Conservation (phyloP, 2,113 vertebrate species). For the Anseranas semipalmata region DNA sequence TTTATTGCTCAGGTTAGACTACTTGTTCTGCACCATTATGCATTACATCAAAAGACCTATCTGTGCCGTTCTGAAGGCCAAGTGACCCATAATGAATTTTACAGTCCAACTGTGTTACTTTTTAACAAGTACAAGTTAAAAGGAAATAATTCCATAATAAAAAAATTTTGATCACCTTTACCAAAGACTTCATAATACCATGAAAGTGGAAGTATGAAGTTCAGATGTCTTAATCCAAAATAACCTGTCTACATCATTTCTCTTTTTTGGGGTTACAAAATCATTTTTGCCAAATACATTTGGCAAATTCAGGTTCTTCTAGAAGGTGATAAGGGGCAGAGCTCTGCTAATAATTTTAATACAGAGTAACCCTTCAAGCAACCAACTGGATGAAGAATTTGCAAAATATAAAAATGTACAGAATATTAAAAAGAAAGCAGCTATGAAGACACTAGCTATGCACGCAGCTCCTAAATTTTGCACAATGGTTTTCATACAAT, state of each 20-base stretch:
- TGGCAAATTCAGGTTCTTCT: neutral
- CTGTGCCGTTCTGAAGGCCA: neutral
- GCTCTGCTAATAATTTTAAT: neutral
- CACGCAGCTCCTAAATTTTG: neutral
- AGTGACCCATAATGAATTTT: neutral
- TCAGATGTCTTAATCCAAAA: neutral
- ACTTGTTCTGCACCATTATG: neutral
- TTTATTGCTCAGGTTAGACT: neutral
- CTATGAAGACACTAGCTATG: neutral
- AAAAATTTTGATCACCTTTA: neutral
- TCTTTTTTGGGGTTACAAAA: neutral
- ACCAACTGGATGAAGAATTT: neutral
- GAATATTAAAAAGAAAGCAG: neutral
- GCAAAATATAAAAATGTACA: neutral
- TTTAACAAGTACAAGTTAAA: neutral
- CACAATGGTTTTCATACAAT: neutral
- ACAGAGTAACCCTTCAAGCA: neutral
- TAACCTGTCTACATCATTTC: neutral
- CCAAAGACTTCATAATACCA: neutral
- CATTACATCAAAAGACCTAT: neutral
- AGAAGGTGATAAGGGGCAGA: neutral
- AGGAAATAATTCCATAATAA: neutral
- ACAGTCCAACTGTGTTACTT: neutral
- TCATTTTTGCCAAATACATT: neutral
- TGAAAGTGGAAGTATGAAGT: neutral